phyloP scores from a whole-genome alignment of 2,113 vertebrate species.

The Anhinga rufa region DNA sequence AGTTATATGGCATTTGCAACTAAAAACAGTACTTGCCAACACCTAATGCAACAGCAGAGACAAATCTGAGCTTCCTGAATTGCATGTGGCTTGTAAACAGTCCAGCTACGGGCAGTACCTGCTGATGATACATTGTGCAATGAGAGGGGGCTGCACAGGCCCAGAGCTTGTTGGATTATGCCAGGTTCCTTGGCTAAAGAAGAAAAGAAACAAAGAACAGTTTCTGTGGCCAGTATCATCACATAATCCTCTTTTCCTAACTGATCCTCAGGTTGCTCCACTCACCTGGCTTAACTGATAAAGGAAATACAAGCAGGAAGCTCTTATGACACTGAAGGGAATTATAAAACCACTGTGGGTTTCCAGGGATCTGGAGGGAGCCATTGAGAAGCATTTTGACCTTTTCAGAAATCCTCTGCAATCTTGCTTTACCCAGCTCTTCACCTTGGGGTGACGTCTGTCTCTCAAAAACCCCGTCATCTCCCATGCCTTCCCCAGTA shows the following conservation, averaged over 20 bases:
- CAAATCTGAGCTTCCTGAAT: not conserved
- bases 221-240: not conserved
- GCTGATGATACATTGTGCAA: not conserved
- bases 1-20: not conserved
- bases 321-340: not conserved
- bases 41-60: not conserved
- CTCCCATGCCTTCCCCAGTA: not conserved
- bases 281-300: not conserved
- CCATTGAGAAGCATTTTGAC: not conserved
- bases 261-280: not conserved
- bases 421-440: not conserved
- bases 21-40: not conserved
- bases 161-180: not conserved
- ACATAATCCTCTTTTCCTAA: not conserved
- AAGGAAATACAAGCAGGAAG: not conserved
- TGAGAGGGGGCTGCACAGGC: not conserved
- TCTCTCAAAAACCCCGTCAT: not conserved
- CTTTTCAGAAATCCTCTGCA: not conserved
- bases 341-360: not conserved
- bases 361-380: not conserved
- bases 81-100: not conserved
- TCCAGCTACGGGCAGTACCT: not conserved
- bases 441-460: rapidly evolving
- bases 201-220: not conserved
- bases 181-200: not conserved